These are phyloP conservation scores for Euthynnus affinis DNA, from an alignment of 2,797 vertebrate species.

Conservation along the genomic window DNA sequence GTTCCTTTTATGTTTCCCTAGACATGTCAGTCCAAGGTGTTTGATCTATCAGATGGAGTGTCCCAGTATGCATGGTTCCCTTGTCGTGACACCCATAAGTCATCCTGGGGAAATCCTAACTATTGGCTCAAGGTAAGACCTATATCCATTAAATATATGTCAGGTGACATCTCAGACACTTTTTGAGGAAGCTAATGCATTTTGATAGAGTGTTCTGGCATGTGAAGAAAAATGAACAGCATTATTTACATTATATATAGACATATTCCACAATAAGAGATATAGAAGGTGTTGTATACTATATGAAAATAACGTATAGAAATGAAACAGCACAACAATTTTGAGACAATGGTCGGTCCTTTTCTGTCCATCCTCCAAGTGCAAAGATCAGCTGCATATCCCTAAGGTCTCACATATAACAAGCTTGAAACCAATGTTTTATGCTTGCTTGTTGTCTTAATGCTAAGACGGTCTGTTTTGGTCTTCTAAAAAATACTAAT, in stretches of 20 bases:
- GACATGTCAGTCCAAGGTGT: slow-evolving; percentile 95
- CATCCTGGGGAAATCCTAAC: slow-evolving; percentile 79
- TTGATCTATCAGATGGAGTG: slow-evolving; percentile 92
- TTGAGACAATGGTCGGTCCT: no score
- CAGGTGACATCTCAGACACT: not conserved
- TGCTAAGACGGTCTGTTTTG: not conserved
- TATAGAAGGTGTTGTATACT: no score
- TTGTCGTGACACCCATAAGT: slow-evolving; percentile 84
- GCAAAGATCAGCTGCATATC: not conserved
- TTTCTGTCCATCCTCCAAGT: not conserved
- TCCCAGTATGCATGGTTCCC: slow-evolving; percentile 98
- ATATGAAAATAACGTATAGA: no score
- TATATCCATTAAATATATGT: not conserved
- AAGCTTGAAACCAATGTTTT: not conserved
- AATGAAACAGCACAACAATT: no score
- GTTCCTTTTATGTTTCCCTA: slow-evolving; percentile 61
- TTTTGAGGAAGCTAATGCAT: not conserved
- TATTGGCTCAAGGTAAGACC: slow-evolving; percentile 94
- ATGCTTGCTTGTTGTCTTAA: not conserved
- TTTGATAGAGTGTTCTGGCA: not conserved
- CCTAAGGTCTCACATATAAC: not conserved
- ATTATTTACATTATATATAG: no score
- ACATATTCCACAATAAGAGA: no score
- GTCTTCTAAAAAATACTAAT: not conserved
- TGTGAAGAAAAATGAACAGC: not conserved